Evolutionary conservation across 2,113 vertebrate genomes (phyloP).

Genomic region (Xiphophorus maculatus): DNA sequence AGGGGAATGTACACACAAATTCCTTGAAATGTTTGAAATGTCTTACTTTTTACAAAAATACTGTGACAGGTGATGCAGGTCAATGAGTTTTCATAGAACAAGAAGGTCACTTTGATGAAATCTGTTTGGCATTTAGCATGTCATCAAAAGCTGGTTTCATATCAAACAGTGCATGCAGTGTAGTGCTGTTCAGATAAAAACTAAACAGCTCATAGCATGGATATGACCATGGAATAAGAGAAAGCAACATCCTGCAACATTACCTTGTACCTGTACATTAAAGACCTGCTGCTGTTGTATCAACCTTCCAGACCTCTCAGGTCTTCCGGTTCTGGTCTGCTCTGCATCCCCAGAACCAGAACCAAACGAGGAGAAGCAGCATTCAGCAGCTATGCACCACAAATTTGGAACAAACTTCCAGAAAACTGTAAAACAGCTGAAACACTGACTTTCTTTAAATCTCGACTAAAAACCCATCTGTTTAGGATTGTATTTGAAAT

Average conservation of each 20-base stretch:
- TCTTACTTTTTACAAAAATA: neutral
- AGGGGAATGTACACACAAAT: neutral
- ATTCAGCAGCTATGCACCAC: too few species aligned
- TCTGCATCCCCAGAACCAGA: too few species aligned
- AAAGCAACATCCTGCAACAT: neutral
- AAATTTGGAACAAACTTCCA: too few species aligned
- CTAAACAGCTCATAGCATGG: neutral
- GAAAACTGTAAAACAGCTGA: too few species aligned
- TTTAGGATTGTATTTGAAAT: too few species aligned
- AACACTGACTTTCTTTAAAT: too few species aligned
- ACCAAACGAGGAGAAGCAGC: too few species aligned
- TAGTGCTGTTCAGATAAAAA: neutral
- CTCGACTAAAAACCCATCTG: too few species aligned
- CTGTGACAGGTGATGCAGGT: neutral
- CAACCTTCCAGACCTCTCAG: too few species aligned
- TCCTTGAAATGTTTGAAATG: neutral
- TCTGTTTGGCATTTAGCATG: neutral
- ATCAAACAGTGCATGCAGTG: neutral
- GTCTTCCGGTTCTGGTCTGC: too few species aligned
- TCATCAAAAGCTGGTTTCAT: neutral
- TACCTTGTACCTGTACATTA: too few species aligned
- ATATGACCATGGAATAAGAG: neutral
- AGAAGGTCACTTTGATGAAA: neutral
- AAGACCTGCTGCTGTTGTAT: too few species aligned
- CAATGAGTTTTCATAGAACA: neutral